Evolutionary conservation across 2,113 vertebrate species (phyloP), one percentile per base, ranked within the genome.

Genomic region (Acanthochromis polyacanthus): DNA sequence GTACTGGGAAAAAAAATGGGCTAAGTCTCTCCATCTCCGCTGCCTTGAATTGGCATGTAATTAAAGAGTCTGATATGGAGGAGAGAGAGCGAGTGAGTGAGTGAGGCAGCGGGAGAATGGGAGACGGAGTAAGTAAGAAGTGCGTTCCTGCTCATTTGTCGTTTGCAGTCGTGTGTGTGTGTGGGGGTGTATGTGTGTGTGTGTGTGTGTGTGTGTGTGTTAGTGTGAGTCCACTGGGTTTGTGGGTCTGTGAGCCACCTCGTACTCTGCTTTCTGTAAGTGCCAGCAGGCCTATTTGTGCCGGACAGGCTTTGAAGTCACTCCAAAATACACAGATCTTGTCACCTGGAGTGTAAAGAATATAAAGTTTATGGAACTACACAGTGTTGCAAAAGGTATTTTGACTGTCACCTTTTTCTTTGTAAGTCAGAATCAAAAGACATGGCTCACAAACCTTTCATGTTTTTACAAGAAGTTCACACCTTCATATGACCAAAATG

Each of bases 1-100:
- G 67, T 66, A 57, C 58, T 64, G 62, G 70, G 71, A 85, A 50
- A 36, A 36, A 36, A 36, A 36, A 36, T 69, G 58, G 77, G 45
- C 60, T 14, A 56, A 82, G 78, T 75, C 70, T 75, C 80, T 79
- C 75, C 52, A 77, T 83, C 78, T 78, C 82, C 57, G 58, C 83
- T 56, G 81, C 67, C 74, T 67, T 78, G 74, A 89, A 89, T 66
- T 84, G 84, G 78, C 88, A 75, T 87, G 89, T 91, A 91, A 93
- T 94, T 94, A 93, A 93, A 90, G 87, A 83, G 82, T 74, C 72
- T 30, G 82, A 66, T 78, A 85, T 73, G 64, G 56, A 57, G 48
- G 58, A 76, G 56, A 68, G 32, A 66, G 73, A 81, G 69, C n/a
- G 76, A 60, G 73, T 19, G 59, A 46, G 46, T 0, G 45, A 67